Conservation (phyloP, 1,140 invertebrate species). For the Leptinotarsa defecta region DNA sequence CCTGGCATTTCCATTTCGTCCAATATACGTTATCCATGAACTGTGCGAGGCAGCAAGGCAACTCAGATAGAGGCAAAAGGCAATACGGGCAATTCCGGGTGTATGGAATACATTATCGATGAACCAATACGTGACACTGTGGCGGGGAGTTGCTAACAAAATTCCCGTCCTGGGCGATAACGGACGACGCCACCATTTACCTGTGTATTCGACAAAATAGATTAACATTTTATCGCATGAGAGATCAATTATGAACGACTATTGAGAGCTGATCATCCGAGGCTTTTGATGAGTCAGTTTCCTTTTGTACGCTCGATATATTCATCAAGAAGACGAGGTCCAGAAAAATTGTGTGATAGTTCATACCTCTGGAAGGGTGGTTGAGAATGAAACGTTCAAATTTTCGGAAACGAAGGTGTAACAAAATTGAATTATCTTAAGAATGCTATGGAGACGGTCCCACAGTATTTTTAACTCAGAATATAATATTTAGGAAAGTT, state of each 20-base stretch:
- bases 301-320: no score
- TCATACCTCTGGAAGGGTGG: no score
- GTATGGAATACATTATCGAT: slow-evolving; percentile 45
- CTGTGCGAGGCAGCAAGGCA: background rate
- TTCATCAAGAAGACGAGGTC: no score
- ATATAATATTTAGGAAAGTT: no score
- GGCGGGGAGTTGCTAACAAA: slow-evolving; percentile 23
- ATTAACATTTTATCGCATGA: slow-evolving; percentile 33
- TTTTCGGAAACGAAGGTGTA: no score
- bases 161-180: slow-evolving; percentile 20
- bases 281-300: background rate
- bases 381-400: no score
- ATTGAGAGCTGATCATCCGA: background rate
- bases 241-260: slow-evolving; percentile 14
- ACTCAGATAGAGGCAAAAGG: slow-evolving; percentile 10
- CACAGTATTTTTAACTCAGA: no score
- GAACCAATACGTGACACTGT: slow-evolving; percentile 35
- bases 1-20: slow-evolving; percentile 14
- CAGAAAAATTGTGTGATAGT: no score
- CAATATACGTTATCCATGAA: background rate
- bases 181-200: slow-evolving; percentile 29
- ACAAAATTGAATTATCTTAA: no score
- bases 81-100: slow-evolving; percentile 14
- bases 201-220: slow-evolving; percentile 37
- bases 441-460: no score